Evolutionary conservation across 2,797 vertebrate species (phyloP).

Genomic region (Hapalemur alaotrensis): DNA sequence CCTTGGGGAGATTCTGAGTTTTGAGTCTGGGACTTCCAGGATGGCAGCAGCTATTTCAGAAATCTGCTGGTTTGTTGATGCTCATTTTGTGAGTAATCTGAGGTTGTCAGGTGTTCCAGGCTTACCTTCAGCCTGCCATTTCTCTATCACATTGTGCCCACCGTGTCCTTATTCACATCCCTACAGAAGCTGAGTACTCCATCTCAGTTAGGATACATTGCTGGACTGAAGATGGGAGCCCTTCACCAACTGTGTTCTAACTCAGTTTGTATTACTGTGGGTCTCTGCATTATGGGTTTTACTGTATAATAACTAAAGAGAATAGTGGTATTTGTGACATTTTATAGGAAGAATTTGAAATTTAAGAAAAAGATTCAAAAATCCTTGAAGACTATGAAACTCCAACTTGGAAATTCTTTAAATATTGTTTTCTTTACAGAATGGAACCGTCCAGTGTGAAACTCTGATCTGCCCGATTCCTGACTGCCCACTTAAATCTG

Average conservation of each 20-base stretch:
- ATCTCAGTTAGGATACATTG: not conserved
- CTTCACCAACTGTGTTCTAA: not conserved
- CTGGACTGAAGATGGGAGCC: not conserved
- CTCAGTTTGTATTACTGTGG: not conserved
- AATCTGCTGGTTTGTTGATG: not conserved
- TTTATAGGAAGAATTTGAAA: constrained; percentile 30
- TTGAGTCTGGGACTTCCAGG: not conserved
- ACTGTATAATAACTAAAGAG: constrained; percentile 42
- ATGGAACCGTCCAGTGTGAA: constrained; percentile 94
- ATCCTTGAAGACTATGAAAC: not conserved
- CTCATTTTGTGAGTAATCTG: not conserved
- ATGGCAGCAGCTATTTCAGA: not conserved
- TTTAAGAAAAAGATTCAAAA: constrained; percentile 64
- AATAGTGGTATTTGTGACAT: not conserved
- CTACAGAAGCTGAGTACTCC: not conserved
- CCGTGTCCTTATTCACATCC: not conserved
- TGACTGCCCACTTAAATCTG: constrained; percentile 90
- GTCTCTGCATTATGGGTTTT: not conserved
- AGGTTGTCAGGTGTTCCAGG: not conserved
- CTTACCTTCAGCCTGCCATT: not conserved
- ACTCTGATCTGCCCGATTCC: constrained; percentile 90
- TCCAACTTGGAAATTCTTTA: not conserved
- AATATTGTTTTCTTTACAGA: constrained; percentile 85
- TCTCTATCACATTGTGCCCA: not conserved
- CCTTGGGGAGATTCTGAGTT: not conserved